A percentile compares a stretch with the other conserved stretches of the same genome.
phyloP scores from a whole-genome alignment of 2,113 vertebrate species.

The Rhipidura dahli region DNA sequence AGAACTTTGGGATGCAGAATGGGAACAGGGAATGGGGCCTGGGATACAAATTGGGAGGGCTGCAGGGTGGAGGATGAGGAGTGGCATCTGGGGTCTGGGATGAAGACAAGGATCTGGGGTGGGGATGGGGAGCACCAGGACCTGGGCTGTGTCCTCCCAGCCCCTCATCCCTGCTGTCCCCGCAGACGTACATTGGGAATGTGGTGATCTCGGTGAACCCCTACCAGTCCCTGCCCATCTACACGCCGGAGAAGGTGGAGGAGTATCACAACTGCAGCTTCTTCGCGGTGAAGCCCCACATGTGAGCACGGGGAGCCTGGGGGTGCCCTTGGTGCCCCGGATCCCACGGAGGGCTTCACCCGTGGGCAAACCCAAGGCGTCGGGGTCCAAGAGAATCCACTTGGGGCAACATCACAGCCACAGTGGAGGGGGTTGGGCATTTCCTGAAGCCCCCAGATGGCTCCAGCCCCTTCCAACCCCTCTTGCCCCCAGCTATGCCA shows the following conservation, averaged over 20 bases:
- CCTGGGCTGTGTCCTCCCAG: fast-evolving
- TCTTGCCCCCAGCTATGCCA: conserved; percentile 66
- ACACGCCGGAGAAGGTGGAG: conserved; percentile 67
- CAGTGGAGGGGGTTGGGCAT: fast-evolving
- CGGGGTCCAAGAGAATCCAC: fast-evolving
- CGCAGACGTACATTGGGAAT: conserved; percentile 76
- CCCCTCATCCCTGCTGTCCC: background rate
- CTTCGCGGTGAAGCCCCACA: conserved; percentile 77
- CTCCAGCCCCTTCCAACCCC: background rate
- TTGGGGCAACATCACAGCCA: fast-evolving
- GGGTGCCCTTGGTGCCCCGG: fast-evolving
- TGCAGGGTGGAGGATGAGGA: background rate
- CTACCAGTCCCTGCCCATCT: conserved; percentile 75
- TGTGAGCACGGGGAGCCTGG: conserved; percentile 53
- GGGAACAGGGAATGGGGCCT: no score
- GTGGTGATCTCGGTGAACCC: conserved; percentile 82
- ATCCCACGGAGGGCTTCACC: background rate
- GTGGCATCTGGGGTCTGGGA: no score
- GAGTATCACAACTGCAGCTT: conserved; percentile 73
- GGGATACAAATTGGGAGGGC: background rate
- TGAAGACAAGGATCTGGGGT: background rate
- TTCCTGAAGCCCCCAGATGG: background rate
- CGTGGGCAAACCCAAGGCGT: fast-evolving
- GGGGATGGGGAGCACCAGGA: background rate
- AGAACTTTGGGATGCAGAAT: background rate